A percentile compares a stretch with the other conserved stretches of the same genome.
phyloP scores from a whole-genome alignment of 2,888 invertebrate genomes.

The Xanthia icteritia region DNA sequence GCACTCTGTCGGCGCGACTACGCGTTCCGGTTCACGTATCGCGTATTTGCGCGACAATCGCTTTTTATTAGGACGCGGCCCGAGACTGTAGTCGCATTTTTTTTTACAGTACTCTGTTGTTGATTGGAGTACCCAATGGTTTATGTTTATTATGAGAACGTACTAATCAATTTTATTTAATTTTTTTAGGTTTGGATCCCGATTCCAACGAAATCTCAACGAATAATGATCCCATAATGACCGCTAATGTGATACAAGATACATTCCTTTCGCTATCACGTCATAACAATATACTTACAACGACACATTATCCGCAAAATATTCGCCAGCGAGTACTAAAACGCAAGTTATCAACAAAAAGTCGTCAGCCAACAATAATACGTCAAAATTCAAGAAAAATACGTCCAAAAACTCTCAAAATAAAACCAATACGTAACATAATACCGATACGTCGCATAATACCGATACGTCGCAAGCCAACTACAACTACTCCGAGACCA shows the following conservation, averaged over 20 bases:
- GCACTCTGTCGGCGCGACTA: no score
- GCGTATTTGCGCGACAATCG: no score
- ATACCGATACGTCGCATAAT: no score
- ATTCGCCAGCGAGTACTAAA: not conserved
- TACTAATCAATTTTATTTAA: not conserved
- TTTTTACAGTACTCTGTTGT: no score
- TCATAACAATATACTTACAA: not conserved
- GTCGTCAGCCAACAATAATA: not conserved
- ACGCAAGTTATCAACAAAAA: not conserved
- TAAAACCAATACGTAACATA: no score
- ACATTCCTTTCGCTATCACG: no score
- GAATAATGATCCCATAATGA: not conserved
- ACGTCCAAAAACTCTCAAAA: not conserved
- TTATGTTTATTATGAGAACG: not conserved
- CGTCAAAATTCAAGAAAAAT: no score
- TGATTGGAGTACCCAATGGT: not conserved
- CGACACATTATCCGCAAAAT: not conserved
- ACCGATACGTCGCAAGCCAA: no score
- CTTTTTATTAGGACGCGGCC: no score
- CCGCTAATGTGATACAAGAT: not conserved
- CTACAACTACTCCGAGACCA: no score
- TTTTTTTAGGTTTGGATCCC: not conserved
- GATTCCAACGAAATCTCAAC: not conserved
- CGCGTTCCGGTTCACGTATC: no score
- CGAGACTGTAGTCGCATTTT: no score